Evolutionary conservation across 2,888 invertebrate species (phyloP), one percentile per base, ranked within the genome.

Genomic region (Anthrax anthrax): DNA sequence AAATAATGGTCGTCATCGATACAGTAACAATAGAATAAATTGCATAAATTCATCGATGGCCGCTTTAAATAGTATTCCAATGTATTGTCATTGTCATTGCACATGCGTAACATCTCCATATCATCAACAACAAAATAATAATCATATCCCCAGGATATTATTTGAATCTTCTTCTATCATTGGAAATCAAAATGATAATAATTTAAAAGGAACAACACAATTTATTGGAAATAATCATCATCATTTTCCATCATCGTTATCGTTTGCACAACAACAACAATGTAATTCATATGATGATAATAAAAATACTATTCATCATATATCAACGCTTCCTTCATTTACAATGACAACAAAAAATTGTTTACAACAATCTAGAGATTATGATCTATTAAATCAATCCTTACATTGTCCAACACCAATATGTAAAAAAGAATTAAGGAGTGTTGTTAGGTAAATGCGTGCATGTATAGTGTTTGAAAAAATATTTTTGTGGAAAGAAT

Each of bases 371-470:
- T 12, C 47, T 29, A 41, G 46, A 16, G 4, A 44, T 42, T 43
- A 39, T 41, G 32, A 46, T 32, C 40, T 47, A 36, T 41, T 43
- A 16, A 47, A 43, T 47, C 46, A 52, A 47, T 46, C n/a, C n/a
- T n/a, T 38, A 38, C 47, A 47, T 36, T 39, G 29, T 29, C 18
- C 23, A 43, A 18, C n/a, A n/a, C 45, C 49, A 6, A 29, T 50
- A 39, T 54, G 56, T 46, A 55, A 56, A 49, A 56, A 58, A 49
- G 57, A 57, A 53, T 50, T 60, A 48, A 56, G 56, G 39, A 59
- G 58, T 53, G 55, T 58, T 51, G 56, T 60, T 45, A 60, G 60
- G 60, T 60, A 57, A 52, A 73, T 71, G n/a, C n/a, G n/a, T n/a
- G n/a, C n/a, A n/a, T n/a, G n/a, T n/a, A n/a, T n/a, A n/a, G n/a